Conservation (phyloP, 35 echinoderm and acorn worm genomes). For the Holothuria glaberrima region DNA sequence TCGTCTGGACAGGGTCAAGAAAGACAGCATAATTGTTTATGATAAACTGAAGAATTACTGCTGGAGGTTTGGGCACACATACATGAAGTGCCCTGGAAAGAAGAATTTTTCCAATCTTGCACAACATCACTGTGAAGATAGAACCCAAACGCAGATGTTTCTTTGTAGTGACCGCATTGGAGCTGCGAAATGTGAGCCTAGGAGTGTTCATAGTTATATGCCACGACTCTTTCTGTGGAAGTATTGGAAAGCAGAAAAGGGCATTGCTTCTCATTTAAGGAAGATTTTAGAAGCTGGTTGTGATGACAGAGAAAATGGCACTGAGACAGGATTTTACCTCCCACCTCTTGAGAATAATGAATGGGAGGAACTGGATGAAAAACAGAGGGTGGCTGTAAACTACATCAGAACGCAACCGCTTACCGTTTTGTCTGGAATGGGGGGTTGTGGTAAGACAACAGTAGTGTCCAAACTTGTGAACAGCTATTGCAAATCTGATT, state of each 20-base stretch:
- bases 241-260: conserved; percentile 38
- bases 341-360: conserved; percentile 13
- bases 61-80: conserved; percentile 28
- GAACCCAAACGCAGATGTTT: conserved; percentile 7
- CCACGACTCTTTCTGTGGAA: conserved; percentile 12
- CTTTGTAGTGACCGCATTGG: not conserved
- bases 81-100: not conserved
- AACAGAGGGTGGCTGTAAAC: conserved; percentile 43
- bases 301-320: not conserved
- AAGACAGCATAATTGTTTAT: conserved; percentile 55
- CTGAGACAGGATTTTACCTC: not conserved
- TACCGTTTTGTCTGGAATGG: conserved; percentile 71
- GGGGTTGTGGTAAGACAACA: conserved; percentile 83
- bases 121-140: conserved; percentile 9
- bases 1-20: not conserved
- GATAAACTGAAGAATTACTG: conserved; percentile 51
- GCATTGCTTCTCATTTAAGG: conserved; percentile 1
- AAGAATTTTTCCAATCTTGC: not conserved
- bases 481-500: not conserved
- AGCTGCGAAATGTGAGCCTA: conserved; percentile 4
- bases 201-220: not conserved
- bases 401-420: conserved; percentile 53
- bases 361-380: conserved; percentile 46
- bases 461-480: conserved; percentile 56
- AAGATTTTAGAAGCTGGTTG: not conserved